Percentiles rank a stretch among this genome's conserved stretches.
Conservation (phyloP, 1,140 invertebrate genomes). For the Bacillus rossius region DNA sequence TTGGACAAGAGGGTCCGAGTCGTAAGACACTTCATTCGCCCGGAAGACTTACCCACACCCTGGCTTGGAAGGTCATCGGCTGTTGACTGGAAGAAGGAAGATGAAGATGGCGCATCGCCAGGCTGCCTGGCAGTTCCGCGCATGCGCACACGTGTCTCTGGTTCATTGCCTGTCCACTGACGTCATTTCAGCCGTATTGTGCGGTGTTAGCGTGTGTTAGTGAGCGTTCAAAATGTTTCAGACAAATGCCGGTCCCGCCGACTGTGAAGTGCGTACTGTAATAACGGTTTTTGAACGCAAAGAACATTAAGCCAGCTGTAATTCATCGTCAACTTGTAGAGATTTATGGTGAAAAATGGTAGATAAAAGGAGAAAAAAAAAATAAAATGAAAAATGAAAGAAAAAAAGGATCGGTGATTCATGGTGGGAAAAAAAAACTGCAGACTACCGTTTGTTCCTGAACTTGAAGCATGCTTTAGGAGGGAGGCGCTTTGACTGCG, state of each 20-base stretch:
- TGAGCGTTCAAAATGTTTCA: conserved; percentile 5
- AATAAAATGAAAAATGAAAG: conserved; percentile 24
- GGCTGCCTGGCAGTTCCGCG: conserved; percentile 1
- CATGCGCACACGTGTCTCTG: conserved; percentile 4
- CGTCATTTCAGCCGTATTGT: conserved; percentile 8
- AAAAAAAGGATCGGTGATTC: conserved; percentile 22
- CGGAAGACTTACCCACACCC: too few species aligned
- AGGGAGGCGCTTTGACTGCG: conserved; percentile 4
- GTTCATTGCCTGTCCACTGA: conserved; percentile 15
- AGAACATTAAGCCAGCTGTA: conserved; percentile 6
- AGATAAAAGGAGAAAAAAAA: conserved; percentile 24
- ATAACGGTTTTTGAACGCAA: neutral
- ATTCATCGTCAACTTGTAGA: conserved; percentile 13
- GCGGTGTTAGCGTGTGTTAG: conserved; percentile 6
- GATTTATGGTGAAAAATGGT: conserved; percentile 22
- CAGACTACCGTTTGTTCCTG: conserved; percentile 1
- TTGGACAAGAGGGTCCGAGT: too few species aligned
- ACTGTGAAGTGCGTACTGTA: conserved; percentile 7
- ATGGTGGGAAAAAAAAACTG: conserved; percentile 14
- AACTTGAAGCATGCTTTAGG: conserved; percentile 2
- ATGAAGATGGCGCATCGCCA: too few species aligned
- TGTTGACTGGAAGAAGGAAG: too few species aligned
- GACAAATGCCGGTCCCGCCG: conserved; percentile 11
- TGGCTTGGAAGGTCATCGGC: too few species aligned
- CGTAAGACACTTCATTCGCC: too few species aligned